Percentiles rank a stretch among this genome's conserved stretches.
Evolutionary conservation across 2,113 vertebrate genomes (phyloP).

Genomic region (Hyperopisus bebe): DNA sequence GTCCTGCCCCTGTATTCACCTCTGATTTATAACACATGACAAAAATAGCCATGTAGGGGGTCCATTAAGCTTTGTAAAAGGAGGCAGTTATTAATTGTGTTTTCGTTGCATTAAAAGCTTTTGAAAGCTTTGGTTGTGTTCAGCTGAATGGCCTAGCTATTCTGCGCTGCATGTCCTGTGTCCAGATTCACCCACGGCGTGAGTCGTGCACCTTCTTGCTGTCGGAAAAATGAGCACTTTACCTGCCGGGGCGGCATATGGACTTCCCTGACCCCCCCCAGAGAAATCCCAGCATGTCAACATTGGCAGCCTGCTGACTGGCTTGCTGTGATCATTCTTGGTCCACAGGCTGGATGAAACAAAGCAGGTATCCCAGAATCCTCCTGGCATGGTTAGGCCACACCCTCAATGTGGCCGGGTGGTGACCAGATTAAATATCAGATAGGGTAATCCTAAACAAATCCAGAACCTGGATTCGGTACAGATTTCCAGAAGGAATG

Average conservation of each 20-base stretch:
- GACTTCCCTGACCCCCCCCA: background rate
- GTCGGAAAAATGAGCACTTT: conserved; percentile 40
- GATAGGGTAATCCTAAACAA: background rate
- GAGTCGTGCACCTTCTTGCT: conserved; percentile 29
- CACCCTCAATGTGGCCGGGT: background rate
- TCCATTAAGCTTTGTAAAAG: background rate
- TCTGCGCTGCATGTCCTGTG: background rate
- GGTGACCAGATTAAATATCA: background rate
- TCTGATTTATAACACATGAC: background rate
- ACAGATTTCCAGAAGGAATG: background rate
- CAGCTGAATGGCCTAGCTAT: background rate
- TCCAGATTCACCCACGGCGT: conserved; percentile 37
- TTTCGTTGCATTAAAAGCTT: background rate
- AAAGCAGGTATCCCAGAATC: conserved; percentile 11
- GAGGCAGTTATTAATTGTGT: background rate
- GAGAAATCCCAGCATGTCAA: conserved; percentile 31
- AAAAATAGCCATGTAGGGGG: background rate
- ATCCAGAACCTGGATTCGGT: background rate
- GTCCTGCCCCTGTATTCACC: background rate
- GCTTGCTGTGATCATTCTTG: conserved; percentile 34
- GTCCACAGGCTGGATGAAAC: conserved; percentile 31
- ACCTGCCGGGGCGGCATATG: conserved; percentile 31
- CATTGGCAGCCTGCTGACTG: conserved; percentile 1
- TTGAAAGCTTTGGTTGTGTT: background rate
- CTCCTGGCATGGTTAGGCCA: background rate